Evolutionary conservation across 2,797 vertebrate species (phyloP).

Genomic region (Sciaenops ocellatus): DNA sequence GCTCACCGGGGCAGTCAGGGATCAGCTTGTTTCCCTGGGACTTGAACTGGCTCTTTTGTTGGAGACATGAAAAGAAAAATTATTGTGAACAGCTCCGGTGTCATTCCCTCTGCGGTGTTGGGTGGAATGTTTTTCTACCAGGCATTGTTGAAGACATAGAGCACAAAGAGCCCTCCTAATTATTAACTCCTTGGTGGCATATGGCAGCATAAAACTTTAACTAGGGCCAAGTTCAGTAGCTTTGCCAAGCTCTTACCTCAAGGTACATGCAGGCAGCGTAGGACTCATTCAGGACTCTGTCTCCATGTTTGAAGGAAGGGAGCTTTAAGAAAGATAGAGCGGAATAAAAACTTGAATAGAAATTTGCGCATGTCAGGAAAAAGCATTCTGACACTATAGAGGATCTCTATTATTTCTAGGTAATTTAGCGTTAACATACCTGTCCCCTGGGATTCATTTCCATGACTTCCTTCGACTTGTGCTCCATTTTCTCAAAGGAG

Average conservation of each 20-base stretch:
- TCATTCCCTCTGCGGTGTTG: constrained; percentile 4
- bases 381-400: background rate
- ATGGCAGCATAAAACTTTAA: constrained; percentile 7
- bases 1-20: constrained; percentile 66
- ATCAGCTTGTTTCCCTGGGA: constrained; percentile 80
- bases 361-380: background rate
- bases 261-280: constrained; percentile 81
- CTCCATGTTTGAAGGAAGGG: constrained; percentile 82
- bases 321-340: constrained; percentile 66
- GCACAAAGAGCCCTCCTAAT: background rate
- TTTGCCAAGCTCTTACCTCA: constrained; percentile 77
- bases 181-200: constrained; percentile 1
- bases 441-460: constrained; percentile 83
- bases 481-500: constrained; percentile 78
- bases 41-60: constrained; percentile 78
- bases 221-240: background rate
- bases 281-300: constrained; percentile 81
- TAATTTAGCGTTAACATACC: constrained; percentile 64
- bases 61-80: constrained; percentile 38
- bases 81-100: constrained; percentile 30
- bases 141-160: background rate
- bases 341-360: constrained; percentile 11
- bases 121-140: constrained; percentile 7
- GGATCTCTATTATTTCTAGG: background rate
- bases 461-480: constrained; percentile 77